These are phyloP conservation scores for Gymnodraco acuticeps DNA, from an alignment of 2,797 vertebrate species.

Conservation along the genomic window DNA sequence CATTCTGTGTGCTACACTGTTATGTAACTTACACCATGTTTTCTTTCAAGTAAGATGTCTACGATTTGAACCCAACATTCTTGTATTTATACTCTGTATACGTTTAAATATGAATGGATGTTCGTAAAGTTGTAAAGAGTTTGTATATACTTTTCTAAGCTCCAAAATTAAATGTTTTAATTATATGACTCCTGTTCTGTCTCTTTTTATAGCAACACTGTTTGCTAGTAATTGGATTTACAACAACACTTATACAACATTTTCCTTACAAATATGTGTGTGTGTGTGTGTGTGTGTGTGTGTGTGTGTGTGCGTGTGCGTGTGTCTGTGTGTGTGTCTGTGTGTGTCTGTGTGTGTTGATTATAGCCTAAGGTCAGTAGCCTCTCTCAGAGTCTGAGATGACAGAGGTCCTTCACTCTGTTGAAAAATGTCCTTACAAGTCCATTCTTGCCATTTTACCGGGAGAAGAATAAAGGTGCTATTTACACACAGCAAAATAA, in stretches of 20 bases:
- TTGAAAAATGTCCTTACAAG: constrained; percentile 77
- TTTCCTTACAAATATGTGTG: no score
- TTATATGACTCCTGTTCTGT: background rate
- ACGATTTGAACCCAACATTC: constrained; percentile 2
- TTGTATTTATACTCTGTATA: constrained; percentile 70
- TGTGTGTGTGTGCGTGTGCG: constrained; percentile 21
- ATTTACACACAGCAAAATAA: constrained; percentile 58
- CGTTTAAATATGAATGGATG: constrained; percentile 17
- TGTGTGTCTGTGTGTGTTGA: constrained; percentile 34
- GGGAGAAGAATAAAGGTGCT: constrained; percentile 51
- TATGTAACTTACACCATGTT: background rate
- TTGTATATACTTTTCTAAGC: constrained; percentile 43
- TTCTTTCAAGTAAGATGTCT: constrained; percentile 32
- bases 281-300: constrained; percentile 17
- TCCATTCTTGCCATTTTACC: constrained; percentile 79
- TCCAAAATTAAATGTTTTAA: constrained; percentile 66
- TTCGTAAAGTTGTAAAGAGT: constrained; percentile 48
- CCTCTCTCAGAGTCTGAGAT: constrained; percentile 68
- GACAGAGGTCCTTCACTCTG: constrained; percentile 77
- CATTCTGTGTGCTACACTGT: background rate
- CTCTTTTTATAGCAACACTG: constrained; percentile 21
- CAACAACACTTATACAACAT: no score
- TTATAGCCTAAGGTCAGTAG: constrained; percentile 73
- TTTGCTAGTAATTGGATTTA: background rate
- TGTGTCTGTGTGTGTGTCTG: constrained; percentile 25